phyloP scores from a whole-genome alignment of 2,888 invertebrate species.

The Cantharis lateralis region DNA sequence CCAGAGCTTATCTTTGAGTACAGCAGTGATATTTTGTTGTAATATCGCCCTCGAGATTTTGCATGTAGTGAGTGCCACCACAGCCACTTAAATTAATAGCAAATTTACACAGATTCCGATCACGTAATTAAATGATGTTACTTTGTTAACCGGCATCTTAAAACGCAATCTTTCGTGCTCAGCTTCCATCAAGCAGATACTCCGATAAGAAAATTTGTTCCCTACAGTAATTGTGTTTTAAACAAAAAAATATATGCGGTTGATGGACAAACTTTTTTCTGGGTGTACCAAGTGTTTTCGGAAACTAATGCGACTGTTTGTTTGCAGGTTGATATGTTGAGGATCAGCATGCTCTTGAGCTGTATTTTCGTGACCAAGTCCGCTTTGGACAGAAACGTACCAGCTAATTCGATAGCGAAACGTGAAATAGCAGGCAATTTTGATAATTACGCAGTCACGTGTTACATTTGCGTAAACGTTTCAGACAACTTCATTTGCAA shows the following conservation, averaged over 20 bases:
- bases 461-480: conserved; percentile 68
- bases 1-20: conserved; percentile 12
- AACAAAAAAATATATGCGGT: no score
- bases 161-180: not conserved
- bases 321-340: conserved; percentile 56
- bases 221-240: no score
- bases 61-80: conserved; percentile 2
- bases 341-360: conserved; percentile 54
- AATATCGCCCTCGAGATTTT: conserved; percentile 17
- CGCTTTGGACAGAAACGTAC: conserved; percentile 37
- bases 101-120: conserved; percentile 9
- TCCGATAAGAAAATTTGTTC: not conserved
- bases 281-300: not conserved
- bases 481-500: conserved; percentile 68
- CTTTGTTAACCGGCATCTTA: not conserved
- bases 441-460: conserved; percentile 58
- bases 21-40: conserved; percentile 20
- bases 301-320: conserved; percentile 23
- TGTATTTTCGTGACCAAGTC: conserved; percentile 56
- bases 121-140: conserved; percentile 4
- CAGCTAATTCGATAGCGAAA: conserved; percentile 29
- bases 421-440: conserved; percentile 41
- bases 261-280: not conserved
- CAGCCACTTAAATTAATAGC: conserved; percentile 19
- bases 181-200: not conserved